These are phyloP conservation scores for Pseudois nayaur DNA, from an alignment of 2,113 vertebrate species.

Conservation along the genomic window DNA sequence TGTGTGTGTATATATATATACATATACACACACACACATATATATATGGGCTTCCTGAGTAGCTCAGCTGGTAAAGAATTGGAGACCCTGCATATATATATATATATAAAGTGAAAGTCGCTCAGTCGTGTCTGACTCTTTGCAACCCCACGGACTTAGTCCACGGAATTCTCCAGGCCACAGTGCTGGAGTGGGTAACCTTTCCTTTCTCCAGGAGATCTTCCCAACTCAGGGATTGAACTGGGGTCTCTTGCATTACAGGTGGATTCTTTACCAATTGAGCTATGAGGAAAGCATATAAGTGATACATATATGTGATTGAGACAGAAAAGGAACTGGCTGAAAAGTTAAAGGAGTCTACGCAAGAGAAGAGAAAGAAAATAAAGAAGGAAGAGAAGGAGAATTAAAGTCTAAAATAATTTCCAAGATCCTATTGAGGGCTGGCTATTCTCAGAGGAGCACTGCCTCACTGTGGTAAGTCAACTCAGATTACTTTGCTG, in stretches of 20 bases:
- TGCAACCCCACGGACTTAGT: background rate
- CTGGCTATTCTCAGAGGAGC: background rate
- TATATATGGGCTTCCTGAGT: background rate
- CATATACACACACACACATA: background rate
- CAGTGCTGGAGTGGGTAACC: background rate
- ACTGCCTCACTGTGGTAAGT: background rate
- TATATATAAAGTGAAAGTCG: background rate
- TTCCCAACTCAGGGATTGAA: background rate
- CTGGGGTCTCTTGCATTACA: background rate
- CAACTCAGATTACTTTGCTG: background rate
- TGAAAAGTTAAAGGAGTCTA: background rate
- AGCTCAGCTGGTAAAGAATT: background rate
- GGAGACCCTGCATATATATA: background rate
- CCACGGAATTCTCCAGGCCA: background rate
- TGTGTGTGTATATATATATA: fast-evolving
- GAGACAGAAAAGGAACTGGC: background rate
- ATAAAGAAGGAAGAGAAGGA: background rate
- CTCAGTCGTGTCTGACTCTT: background rate
- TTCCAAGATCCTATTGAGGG: background rate
- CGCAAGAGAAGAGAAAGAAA: background rate
- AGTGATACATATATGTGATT: background rate
- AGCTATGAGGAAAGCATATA: background rate
- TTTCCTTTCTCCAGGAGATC: background rate
- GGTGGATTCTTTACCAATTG: background rate
- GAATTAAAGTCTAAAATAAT: background rate